Evolutionary conservation across 64 coral and sea anemone species (phyloP), one percentile per base, ranked within the genome.

Genomic region (Stichodactyla helianthus): DNA sequence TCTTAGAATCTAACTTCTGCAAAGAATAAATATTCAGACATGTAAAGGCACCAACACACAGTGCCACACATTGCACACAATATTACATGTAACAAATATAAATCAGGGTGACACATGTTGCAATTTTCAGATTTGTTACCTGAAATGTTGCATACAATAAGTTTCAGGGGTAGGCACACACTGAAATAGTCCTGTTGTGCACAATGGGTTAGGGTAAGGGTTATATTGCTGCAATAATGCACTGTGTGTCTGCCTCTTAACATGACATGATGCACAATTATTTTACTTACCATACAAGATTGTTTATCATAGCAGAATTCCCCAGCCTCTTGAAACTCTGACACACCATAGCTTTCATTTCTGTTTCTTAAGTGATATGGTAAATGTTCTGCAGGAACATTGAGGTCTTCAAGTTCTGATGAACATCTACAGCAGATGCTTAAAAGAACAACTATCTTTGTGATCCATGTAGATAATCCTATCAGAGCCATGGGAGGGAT

Each of bases 231-330:
- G 28, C 0, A 58, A 58, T 12, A 12, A 59, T 59, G 9, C 56
- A 59, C 10, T 0, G 1, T 59, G 56, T 10, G 2, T 16, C 15
- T 59, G 10, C 0, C 9, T 12, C 56, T 5, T 59, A 59, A 59
- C 10, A 10, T 59, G 0, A 59, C 10, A 12, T 59, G 56, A 12
- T 65, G 6, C 62, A 65, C 62, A 64, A 64, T 5, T 15, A 2
- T 16, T 19, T 65, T 65, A 35, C 68, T 74, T 74, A 74, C 68
- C 25, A 23, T 23, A 35, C 68, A 74, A 23, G 68, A 74, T 74
- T 74, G 22, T 74, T 74, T 31, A 74, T 74, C 68, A 74, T 74
- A 74, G 68, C 68, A 74, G 10, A 74, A 74, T 74, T 74, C 23
- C 7, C 25, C 68, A 74, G n/a, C 25, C n/a, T 74, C 27, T 23